phyloP scores from a whole-genome alignment of 2,797 vertebrate genomes.

The Glyptemys insculpta region DNA sequence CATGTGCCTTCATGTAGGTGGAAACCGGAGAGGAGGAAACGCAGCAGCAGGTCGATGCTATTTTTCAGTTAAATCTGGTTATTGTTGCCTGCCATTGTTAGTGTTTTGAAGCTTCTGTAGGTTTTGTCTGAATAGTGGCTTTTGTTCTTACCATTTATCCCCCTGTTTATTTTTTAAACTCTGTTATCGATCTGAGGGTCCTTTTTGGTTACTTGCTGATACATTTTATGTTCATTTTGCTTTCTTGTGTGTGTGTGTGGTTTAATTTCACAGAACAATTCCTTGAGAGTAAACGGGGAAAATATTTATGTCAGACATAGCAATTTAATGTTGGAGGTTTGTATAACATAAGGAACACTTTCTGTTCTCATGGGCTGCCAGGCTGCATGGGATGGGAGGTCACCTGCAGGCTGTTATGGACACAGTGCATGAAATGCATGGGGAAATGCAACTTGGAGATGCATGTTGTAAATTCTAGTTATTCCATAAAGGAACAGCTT shows the following conservation, averaged over 20 bases:
- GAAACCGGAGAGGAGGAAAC: constrained; percentile 78
- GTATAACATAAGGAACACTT: constrained; percentile 85
- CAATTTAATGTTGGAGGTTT: constrained; percentile 99
- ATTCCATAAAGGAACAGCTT: constrained; percentile 17
- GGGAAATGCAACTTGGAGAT: constrained; percentile 57
- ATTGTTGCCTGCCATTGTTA: constrained; percentile 63
- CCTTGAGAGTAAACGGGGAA: constrained; percentile 97
- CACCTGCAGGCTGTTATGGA: constrained; percentile 88
- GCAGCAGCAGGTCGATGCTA: constrained; percentile 78
- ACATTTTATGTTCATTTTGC: constrained; percentile 73
- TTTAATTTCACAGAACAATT: constrained; percentile 94
- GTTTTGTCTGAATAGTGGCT: constrained; percentile 63
- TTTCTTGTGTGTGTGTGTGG: constrained; percentile 73
- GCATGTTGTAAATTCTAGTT: constrained; percentile 76
- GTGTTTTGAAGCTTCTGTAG: constrained; percentile 49
- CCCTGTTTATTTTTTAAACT: constrained; percentile 58
- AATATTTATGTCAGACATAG: constrained; percentile 99
- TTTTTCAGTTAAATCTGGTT: constrained; percentile 43
- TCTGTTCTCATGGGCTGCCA: constrained; percentile 84
- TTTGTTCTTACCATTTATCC: constrained; percentile 56
- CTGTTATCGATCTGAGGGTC: constrained; percentile 46
- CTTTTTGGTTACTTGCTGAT: constrained; percentile 70
- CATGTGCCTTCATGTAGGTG: constrained; percentile 62
- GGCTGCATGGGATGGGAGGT: constrained; percentile 84
- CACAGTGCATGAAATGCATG: constrained; percentile 91